Evolutionary conservation across 2,113 vertebrate genomes (phyloP).

Genomic region (Tachuris rubrigastra): DNA sequence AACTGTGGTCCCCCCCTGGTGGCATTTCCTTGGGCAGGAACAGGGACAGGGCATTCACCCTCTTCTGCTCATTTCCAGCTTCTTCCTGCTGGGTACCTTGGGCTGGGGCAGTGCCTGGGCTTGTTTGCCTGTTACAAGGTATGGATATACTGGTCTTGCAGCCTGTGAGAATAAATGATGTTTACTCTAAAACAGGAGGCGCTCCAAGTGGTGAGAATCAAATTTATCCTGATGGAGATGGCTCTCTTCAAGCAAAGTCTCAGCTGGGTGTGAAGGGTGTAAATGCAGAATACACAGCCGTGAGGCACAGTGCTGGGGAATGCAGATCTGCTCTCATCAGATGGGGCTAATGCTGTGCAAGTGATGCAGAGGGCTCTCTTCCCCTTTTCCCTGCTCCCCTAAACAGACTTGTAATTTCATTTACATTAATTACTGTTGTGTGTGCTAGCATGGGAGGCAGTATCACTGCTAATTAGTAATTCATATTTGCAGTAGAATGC

Average conservation of each 20-base stretch:
- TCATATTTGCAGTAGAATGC: not conserved
- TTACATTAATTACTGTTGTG: not conserved
- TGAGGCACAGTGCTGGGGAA: not conserved
- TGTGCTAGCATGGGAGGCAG: conserved; percentile 1
- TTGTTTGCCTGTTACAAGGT: not conserved
- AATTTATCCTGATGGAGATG: not conserved
- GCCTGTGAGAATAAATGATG: not conserved
- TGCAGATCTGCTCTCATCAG: not conserved
- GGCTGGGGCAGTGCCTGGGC: not conserved
- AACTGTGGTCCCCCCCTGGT: not conserved
- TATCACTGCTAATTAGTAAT: not conserved
- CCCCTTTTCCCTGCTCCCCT: not conserved
- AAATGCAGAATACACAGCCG: not conserved
- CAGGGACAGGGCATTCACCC: not conserved
- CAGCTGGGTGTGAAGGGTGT: not conserved
- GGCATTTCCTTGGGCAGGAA: not conserved
- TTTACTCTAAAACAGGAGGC: not conserved
- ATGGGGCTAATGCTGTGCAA: not conserved
- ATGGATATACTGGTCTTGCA: not conserved
- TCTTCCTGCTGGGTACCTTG: not conserved
- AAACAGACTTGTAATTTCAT: not conserved
- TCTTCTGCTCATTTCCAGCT: not conserved
- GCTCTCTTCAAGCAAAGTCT: not conserved
- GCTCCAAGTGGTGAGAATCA: not conserved
- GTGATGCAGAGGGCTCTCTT: not conserved